Base-by-base conservation (phyloP, 2,797 vertebrate genomes). In the Spinus pinus region DNA sequence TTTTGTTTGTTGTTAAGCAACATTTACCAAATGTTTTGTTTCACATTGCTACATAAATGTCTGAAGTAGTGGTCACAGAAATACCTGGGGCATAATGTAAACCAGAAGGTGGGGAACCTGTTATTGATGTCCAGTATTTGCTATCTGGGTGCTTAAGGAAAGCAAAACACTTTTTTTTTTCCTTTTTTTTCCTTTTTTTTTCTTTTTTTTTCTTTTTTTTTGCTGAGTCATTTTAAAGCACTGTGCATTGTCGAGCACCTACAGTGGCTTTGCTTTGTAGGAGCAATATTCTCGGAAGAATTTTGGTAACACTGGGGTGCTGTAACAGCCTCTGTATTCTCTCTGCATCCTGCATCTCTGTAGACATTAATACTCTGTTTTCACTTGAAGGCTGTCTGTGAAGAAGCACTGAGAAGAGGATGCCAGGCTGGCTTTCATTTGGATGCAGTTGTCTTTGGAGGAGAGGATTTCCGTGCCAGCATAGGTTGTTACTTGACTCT, bases 381-480 rank as follows among this genome's bases (percentile, higher is more conserved):
- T 97, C 73, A 85, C 93, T 96, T 96, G 71, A 97, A 99, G 99
- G 98, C 97, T n/a, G 98, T 99, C 83, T 99, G 99, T 97, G 98
- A 99, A 97, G 98, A 99, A 97, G 95, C 98, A n/a, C 95, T 97
- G 61, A 97, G 84, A 65, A 96, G 96, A 4, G 98, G 98, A 80
- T 97, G 98, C 83, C 96, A 86, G 53, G 98, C 92, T 70, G 99
- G 98, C 86, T 98, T 99, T 88, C 98, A 98, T 93, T 98, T 99
- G 91, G 99, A 99, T 23, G 99, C 98, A 15, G 98, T 99, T 16
- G 98, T 99, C 94, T 99, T 99, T 94, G 99, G 99, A 97, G 99
- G 99, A 73, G 99, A 99, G 94, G 99, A 99, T 98, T 99, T 99
- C 97, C 99, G 99, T 95, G 99, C 99, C 98, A 99, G 99, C 97